Conservation (phyloP, 1,140 invertebrate genomes). For the Drosophila kurseongensis region DNA sequence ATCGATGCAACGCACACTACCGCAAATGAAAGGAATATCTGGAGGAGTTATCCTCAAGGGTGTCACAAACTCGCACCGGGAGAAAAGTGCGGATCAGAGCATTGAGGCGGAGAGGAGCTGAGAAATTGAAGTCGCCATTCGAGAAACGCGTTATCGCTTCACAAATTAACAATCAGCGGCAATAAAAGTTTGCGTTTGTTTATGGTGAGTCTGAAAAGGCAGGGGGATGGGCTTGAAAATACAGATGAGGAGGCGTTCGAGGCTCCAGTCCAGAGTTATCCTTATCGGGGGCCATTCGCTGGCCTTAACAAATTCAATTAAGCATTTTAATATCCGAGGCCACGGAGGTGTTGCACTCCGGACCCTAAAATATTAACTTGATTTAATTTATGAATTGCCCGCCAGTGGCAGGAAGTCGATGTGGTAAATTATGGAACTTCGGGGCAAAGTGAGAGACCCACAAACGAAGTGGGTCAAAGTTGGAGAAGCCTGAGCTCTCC, state of each 20-base stretch:
- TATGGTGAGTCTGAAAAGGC: conserved; percentile 49
- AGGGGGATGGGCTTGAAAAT: not conserved
- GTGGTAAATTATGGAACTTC: conserved; percentile 32
- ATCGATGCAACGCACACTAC: conserved; percentile 67
- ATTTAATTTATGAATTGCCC: conserved; percentile 81
- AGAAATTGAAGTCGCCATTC: conserved; percentile 44
- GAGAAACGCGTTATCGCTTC: conserved; percentile 77
- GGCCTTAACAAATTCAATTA: conserved; percentile 82
- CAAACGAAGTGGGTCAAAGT: conserved; percentile 46
- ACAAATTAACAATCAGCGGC: conserved; percentile 84
- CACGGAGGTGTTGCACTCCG: conserved; percentile 70
- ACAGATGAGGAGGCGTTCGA: conserved; percentile 20
- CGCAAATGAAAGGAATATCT: conserved; percentile 21
- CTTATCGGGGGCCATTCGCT: conserved; percentile 47
- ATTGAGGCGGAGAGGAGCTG: not conserved
- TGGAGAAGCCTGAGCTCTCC: conserved; percentile 8
- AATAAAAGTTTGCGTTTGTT: conserved; percentile 84
- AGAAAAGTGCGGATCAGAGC: conserved; percentile 3
- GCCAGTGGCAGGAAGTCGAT: conserved; percentile 56
- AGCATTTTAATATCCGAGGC: conserved; percentile 79
- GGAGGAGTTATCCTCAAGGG: conserved; percentile 40
- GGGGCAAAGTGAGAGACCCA: not conserved
- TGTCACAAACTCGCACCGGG: conserved; percentile 71
- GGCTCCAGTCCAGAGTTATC: conserved; percentile 28
- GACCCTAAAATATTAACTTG: conserved; percentile 84